Conservation (phyloP, 2,113 vertebrate genomes). For the Geococcyx californianus region DNA sequence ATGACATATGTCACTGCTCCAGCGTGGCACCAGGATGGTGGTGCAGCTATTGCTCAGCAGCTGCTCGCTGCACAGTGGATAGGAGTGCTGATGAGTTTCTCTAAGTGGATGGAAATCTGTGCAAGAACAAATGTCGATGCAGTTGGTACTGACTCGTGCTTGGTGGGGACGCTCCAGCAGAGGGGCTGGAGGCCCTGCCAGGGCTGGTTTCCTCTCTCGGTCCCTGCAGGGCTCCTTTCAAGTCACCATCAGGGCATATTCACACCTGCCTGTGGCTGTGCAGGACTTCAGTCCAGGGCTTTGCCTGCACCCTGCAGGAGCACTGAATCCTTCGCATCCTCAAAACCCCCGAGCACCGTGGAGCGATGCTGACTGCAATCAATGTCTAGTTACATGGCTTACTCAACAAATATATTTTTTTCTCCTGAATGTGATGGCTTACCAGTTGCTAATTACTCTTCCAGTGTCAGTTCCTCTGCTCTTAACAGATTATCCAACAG, state of each 20-base stretch:
- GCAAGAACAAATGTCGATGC: not conserved
- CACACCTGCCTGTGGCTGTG: not conserved
- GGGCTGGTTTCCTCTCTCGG: not conserved
- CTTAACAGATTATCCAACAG: constrained; percentile 56
- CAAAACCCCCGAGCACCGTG: not conserved
- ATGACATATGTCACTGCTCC: constrained; percentile 37
- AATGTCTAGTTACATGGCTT: not conserved
- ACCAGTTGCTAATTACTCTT: constrained; percentile 44
- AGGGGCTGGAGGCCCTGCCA: not conserved
- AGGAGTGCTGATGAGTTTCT: constrained; percentile 1
- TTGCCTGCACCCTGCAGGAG: not conserved
- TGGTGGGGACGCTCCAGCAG: not conserved
- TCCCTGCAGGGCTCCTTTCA: not conserved
- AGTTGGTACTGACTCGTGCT: not conserved
- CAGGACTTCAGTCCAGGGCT: not conserved
- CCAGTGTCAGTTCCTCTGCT: constrained; percentile 26
- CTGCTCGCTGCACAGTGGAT: not conserved
- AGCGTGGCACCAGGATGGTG: constrained; percentile 3
- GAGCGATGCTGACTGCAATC: not conserved
- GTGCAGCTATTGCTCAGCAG: constrained; percentile 49
- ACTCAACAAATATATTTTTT: not conserved
- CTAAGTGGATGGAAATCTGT: not conserved
- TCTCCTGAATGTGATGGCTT: not conserved
- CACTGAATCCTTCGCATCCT: accelerated
- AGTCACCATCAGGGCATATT: not conserved